A percentile compares a stretch with the other conserved stretches of the same genome.
Evolutionary conservation across 2,113 vertebrate genomes (phyloP).

Genomic region (Dipodomys ordii): DNA sequence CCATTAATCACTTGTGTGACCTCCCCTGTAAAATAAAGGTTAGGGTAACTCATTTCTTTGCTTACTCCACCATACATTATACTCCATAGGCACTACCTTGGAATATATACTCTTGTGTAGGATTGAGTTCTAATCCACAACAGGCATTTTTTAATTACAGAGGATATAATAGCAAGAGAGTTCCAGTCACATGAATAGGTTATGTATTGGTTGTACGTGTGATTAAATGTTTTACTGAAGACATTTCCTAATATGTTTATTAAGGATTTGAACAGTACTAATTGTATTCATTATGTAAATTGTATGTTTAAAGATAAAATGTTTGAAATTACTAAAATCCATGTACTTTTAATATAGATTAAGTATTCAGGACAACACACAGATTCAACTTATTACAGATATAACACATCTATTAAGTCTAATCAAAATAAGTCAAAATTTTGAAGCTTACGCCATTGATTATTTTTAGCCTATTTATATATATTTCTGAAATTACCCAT

Average conservation of each 20-base stretch:
- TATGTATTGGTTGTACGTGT: background rate
- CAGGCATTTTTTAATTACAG: background rate
- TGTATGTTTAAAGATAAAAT: background rate
- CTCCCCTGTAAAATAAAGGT: background rate
- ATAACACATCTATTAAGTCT: background rate
- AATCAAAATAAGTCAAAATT: conserved; percentile 14
- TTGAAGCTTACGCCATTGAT: conserved; percentile 33
- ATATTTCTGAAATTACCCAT: background rate
- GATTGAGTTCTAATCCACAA: background rate
- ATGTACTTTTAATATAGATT: background rate
- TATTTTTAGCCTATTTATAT: background rate
- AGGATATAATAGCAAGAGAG: background rate
- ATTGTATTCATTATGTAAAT: background rate
- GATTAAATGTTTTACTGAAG: conserved; percentile 38
- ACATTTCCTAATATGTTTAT: background rate
- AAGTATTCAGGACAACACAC: background rate
- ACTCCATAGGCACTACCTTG: background rate
- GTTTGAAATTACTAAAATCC: background rate
- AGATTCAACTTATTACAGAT: background rate
- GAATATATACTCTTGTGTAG: background rate
- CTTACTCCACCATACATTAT: conserved; percentile 10
- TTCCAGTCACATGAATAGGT: background rate
- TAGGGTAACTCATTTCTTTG: background rate
- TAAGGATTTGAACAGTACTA: background rate
- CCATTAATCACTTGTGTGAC: background rate